Evolutionary conservation across 2,113 vertebrate genomes (phyloP), one percentile per base, ranked within the genome.

Genomic region (Catharus minimus): DNA sequence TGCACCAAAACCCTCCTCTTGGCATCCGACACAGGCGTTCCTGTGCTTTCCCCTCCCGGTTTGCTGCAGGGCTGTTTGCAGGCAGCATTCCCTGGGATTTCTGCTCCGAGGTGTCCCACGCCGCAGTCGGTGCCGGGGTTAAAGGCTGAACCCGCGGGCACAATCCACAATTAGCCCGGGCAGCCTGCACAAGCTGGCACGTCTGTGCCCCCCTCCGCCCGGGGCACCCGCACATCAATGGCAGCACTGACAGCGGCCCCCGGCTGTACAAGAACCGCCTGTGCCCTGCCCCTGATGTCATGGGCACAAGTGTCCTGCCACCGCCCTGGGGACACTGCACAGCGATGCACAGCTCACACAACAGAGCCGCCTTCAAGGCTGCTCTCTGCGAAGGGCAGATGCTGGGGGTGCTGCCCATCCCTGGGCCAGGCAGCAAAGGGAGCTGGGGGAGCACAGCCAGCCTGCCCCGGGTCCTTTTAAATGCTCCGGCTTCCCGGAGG

Each of bases 241-340:
- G 97, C 96, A 65, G 92, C 83, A 86, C 97, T 98, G 96, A 94
- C 66, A 43, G 93, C 30, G 23, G 77, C 73, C 91, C 13, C 30
- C 2, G 2, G 75, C 14, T 72, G 9, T 17, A 85, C 96, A 97
- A 93, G 85, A 94, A 94, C 94, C 49, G 94, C 93, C 97, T 97
- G 97, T 97, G 97, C 96, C 92, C 93, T 65, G 96, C 93, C 89
- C 56, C 38, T 97, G 98, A 98, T 91, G 97, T 98, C 88, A 98
- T 97, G 96, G 94, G 94, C 96, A 96, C 84, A 80, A 97, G 93
- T 95, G 97, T 97, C 96, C 97, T 97, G 97, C 97, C 89, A 93
- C 94, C 92, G n/a, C 96, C 96, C 60, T n/a, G 96, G 90, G 94
- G 33, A 86, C 95, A 78, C 64, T 80, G 96, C 94, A 19, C 81